A percentile compares a stretch with the other conserved stretches of the same genome.
Conservation (phyloP, 2,797 vertebrate species). For the Dromococcyx pavoninus region DNA sequence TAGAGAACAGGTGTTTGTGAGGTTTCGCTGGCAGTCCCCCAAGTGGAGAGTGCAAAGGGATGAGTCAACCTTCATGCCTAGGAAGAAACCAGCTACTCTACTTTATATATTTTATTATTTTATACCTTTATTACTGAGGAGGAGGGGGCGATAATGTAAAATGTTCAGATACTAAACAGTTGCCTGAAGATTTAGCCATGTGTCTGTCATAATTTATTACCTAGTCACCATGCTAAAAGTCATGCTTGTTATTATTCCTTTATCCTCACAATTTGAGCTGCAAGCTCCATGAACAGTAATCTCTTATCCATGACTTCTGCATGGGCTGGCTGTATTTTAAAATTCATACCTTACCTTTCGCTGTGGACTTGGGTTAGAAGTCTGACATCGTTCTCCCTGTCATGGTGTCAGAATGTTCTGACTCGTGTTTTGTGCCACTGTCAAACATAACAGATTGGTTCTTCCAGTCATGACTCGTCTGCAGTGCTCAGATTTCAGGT, state of each 20-base stretch:
- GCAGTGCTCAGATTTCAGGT: neutral
- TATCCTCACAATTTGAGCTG: neutral
- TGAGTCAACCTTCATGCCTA: neutral
- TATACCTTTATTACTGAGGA: neutral
- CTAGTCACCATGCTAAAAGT: neutral
- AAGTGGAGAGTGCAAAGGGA: neutral
- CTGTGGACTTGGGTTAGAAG: neutral
- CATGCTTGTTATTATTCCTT: neutral
- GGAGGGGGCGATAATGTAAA: neutral
- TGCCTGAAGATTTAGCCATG: neutral
- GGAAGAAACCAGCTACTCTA: neutral
- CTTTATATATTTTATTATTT: neutral
- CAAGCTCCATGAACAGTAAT: neutral
- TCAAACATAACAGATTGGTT: neutral
- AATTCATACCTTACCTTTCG: neutral
- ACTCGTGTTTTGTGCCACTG: neutral
- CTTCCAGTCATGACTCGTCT: neutral
- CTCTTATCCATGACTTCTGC: neutral
- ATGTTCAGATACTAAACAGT: neutral
- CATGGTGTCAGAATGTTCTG: neutral
- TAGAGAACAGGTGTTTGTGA: neutral
- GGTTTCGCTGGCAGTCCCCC: neutral
- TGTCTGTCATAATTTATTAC: neutral
- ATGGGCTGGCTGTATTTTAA: no score
- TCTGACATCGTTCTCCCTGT: neutral